Conservation (phyloP, 2,113 vertebrate genomes). For the Cyrtonyx montezumae region DNA sequence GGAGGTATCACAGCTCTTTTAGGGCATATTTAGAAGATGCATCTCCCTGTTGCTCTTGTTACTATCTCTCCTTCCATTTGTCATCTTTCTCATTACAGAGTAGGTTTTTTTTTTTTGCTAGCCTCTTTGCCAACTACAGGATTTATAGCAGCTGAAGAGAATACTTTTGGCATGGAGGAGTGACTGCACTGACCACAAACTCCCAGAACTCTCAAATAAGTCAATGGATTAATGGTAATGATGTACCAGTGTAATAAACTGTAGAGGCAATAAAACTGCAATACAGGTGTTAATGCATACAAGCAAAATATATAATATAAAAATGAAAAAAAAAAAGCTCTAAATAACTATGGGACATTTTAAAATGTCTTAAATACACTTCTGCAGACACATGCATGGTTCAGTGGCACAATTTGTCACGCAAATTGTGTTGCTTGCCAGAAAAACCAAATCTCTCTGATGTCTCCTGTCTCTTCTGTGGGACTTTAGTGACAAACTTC, state of each 20-base stretch:
- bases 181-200: background rate
- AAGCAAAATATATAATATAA: background rate
- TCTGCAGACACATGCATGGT: background rate
- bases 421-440: background rate
- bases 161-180: background rate
- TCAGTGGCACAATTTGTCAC: background rate
- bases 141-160: background rate
- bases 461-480: background rate
- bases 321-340: background rate
- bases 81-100: background rate
- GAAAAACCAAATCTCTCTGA: background rate
- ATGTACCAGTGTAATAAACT: background rate
- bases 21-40: background rate
- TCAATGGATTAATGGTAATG: slow-evolving; percentile 4
- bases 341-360: slow-evolving; percentile 11
- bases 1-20: slow-evolving; percentile 13
- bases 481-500: background rate
- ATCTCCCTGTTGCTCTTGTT: background rate
- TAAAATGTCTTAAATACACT: background rate
- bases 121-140: background rate
- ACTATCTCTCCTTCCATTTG: background rate
- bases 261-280: background rate
- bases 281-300: background rate
- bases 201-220: background rate
- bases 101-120: background rate